A percentile compares a stretch with the other conserved stretches of the same genome.
Evolutionary conservation across 2,797 vertebrate genomes (phyloP).

Genomic region (Artibeus lituratus): DNA sequence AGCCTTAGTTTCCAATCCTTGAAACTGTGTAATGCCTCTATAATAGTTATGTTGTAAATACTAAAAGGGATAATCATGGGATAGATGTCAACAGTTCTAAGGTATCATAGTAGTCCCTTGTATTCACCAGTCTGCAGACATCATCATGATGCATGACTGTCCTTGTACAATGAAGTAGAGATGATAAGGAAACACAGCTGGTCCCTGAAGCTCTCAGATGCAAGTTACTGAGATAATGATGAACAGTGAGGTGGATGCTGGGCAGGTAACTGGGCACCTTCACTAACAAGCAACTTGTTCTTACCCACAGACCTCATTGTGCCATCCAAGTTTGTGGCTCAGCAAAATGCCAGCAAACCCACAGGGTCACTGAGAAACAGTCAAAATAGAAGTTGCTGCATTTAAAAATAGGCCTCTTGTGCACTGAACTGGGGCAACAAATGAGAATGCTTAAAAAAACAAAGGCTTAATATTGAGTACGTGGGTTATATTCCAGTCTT

Average conservation of each 20-base stretch:
- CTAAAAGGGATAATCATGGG: background rate
- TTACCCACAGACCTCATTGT: background rate
- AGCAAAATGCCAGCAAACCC: background rate
- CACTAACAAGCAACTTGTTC: background rate
- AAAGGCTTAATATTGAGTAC: background rate
- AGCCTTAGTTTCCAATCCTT: background rate
- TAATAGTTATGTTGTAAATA: background rate
- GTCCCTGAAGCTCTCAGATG: background rate
- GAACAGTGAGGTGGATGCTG: rapidly evolving
- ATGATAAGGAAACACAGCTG: background rate
- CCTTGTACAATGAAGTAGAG: background rate
- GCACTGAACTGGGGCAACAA: background rate
- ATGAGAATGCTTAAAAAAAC: background rate
- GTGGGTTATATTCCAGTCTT: background rate
- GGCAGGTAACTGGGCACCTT: background rate
- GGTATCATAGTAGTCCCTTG: background rate
- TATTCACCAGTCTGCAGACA: background rate
- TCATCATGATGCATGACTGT: background rate
- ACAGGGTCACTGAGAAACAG: background rate
- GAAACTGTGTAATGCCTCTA: background rate
- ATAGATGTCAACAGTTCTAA: background rate
- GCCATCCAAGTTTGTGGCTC: background rate
- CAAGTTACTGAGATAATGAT: background rate
- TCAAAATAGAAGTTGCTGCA: conserved; percentile 11
- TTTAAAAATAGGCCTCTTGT: background rate